Evolutionary conservation across 64 coral and sea anemone species (phyloP).

Genomic region (Orbicella faveolata): DNA sequence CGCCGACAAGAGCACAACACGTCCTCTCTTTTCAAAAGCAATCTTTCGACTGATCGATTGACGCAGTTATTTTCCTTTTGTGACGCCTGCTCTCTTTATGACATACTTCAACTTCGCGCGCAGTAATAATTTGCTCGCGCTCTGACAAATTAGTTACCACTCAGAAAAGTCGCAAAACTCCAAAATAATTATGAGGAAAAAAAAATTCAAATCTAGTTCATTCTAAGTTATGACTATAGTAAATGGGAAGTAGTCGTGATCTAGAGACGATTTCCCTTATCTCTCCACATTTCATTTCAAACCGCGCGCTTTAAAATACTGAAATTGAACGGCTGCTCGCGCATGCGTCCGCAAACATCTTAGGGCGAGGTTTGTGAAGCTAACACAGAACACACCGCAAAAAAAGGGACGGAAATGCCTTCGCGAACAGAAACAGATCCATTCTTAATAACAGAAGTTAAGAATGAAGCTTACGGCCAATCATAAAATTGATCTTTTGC

Average conservation of each 20-base stretch:
- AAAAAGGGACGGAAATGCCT: no score
- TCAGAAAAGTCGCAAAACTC: not conserved
- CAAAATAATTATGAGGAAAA: not conserved
- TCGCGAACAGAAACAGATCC: no score
- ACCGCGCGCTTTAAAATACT: no score
- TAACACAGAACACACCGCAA: no score
- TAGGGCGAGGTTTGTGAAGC: no score
- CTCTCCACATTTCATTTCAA: no score
- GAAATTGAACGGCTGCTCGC: not conserved
- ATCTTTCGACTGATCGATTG: not conserved
- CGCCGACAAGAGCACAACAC: not conserved
- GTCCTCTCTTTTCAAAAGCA: not conserved
- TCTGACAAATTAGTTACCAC: not conserved
- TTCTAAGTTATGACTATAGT: no score
- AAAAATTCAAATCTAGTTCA: not conserved
- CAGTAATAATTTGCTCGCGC: not conserved
- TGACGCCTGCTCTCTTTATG: not conserved
- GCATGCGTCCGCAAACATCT: not conserved
- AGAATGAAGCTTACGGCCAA: no score
- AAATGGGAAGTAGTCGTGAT: no score
- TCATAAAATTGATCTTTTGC: no score
- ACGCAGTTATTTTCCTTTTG: constrained; percentile 4
- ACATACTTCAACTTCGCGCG: constrained; percentile 16
- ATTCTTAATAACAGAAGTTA: no score
- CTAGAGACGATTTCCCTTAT: no score